Evolutionary conservation across 2,113 vertebrate genomes (phyloP), one percentile per base, ranked within the genome.

Genomic region (Misgurnus mizolepis): DNA sequence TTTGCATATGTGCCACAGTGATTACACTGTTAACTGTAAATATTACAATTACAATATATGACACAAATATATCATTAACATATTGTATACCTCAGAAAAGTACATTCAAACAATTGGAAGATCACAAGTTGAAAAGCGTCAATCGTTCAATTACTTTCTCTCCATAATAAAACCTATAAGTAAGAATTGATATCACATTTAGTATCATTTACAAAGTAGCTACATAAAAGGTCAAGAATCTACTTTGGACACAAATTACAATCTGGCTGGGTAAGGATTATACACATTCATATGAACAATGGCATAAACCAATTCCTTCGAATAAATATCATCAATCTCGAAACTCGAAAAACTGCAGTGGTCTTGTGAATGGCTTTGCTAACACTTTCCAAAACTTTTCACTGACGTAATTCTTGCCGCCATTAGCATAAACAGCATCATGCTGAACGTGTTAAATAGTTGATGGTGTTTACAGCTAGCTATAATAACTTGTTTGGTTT

Each of bases 321-420:
- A 55, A 55, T 55, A n/a, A 71, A 71, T 71, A 55, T 55, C 5
- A 14, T 17, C 55, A 41, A 60, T 74, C 27, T 4, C 27, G 14
- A 14, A 74, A 56, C 5, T 7, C 17, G 8, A 49, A 45, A 39
- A 75, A 75, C 43, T 34, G 43, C 73, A 47, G 73, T 75, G 73
- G 73, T 64, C 73, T 40, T 76, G 45, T 17, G 27, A 53, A 40
- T 14, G 62, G 34, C 74, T 77, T 66, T 18, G 27, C 10, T 5
- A 40, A 77, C 60, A 77, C 75, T 77, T 77, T 41, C 62, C 9
- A 12, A 66, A 55, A 67, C 61, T 11, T 77, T 66, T 55, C 75
- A 77, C 62, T 66, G 22, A 77, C 75, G 40, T 65, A 34, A 62
- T 18, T 7, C 14, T 74, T 27, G 40, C 71, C 40, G n/a, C 55